These are phyloP conservation scores for Lordiphosa clarofinis DNA, from an alignment of 1,140 invertebrate genomes.

Conservation along the genomic window DNA sequence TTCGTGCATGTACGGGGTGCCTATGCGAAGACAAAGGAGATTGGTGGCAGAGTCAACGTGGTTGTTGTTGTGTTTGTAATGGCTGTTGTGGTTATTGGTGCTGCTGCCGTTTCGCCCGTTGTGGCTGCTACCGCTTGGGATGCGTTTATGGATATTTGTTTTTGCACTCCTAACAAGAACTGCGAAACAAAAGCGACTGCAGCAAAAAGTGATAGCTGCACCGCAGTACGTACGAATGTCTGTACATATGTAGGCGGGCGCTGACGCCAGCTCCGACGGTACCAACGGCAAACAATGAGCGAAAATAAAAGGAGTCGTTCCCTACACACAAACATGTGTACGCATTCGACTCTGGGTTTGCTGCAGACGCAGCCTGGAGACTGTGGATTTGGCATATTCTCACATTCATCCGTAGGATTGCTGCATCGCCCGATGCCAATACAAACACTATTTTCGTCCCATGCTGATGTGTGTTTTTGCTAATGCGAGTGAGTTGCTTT, in stretches of 20 bases:
- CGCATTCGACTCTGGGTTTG: conserved; percentile 13
- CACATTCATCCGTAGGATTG: conserved; percentile 59
- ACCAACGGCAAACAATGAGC: conserved; percentile 56
- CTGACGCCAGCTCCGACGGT: conserved; percentile 45
- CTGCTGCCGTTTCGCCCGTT: conserved; percentile 31
- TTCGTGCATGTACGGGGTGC: conserved; percentile 13
- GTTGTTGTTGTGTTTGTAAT: conserved; percentile 24
- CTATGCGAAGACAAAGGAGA: conserved; percentile 48
- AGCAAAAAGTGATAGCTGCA: conserved; percentile 27
- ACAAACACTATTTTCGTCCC: conserved; percentile 5
- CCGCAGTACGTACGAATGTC: conserved; percentile 11
- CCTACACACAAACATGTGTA: conserved; percentile 46
- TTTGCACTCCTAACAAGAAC: conserved; percentile 54
- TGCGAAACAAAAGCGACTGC: conserved; percentile 49
- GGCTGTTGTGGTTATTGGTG: no score
- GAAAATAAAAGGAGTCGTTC: conserved; percentile 50
- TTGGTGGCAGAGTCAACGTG: conserved; percentile 20
- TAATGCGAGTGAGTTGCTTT: conserved; percentile 71
- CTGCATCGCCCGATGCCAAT: conserved; percentile 20
- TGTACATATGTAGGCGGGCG: conserved; percentile 6
- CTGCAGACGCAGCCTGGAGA: neutral
- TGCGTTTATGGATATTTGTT: conserved; percentile 69
- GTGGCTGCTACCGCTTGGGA: conserved; percentile 49
- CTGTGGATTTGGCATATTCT: conserved; percentile 70
- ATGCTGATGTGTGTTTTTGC: conserved; percentile 61